phyloP scores from a whole-genome alignment of 2,113 vertebrate genomes.

The Dipodomys ordii region DNA sequence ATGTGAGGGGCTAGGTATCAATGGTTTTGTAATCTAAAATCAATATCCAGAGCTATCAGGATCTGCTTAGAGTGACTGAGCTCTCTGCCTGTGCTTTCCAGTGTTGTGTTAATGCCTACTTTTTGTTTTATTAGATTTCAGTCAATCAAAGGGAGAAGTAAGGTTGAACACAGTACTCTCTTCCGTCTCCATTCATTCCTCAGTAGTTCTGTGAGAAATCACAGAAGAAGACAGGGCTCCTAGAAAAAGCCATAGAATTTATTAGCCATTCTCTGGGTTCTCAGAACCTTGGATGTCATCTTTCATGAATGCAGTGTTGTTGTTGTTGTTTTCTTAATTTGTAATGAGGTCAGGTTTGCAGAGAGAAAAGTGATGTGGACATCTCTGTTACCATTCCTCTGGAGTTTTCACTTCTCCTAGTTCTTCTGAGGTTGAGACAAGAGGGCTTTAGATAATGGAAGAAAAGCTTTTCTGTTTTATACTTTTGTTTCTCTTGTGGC shows the following conservation, averaged over 20 bases:
- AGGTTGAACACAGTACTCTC: not conserved
- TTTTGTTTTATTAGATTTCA: not conserved
- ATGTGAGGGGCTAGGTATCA: constrained; percentile 26
- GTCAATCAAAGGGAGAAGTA: not conserved
- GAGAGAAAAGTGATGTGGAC: not conserved
- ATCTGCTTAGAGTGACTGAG: constrained; percentile 5
- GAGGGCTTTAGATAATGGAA: not conserved
- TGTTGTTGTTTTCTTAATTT: not conserved
- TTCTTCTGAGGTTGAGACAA: not conserved
- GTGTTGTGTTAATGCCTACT: not conserved
- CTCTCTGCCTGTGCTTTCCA: not conserved
- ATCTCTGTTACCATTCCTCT: not conserved
- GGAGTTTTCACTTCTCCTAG: not conserved
- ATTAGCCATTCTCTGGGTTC: not conserved
- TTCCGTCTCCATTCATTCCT: constrained; percentile 3
- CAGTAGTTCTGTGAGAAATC: not conserved
- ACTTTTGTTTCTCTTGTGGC: not conserved
- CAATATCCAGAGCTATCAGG: constrained; percentile 28
- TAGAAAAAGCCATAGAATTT: not conserved
- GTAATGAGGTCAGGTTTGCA: not conserved
- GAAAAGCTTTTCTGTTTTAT: not conserved
- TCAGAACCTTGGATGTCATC: not conserved
- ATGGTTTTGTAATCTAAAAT: constrained; percentile 59
- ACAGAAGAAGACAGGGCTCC: not conserved
- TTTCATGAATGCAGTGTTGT: not conserved